These are phyloP conservation scores for Heloderma charlesbogerti DNA, from an alignment of 2,113 vertebrate genomes.

Conservation along the genomic window DNA sequence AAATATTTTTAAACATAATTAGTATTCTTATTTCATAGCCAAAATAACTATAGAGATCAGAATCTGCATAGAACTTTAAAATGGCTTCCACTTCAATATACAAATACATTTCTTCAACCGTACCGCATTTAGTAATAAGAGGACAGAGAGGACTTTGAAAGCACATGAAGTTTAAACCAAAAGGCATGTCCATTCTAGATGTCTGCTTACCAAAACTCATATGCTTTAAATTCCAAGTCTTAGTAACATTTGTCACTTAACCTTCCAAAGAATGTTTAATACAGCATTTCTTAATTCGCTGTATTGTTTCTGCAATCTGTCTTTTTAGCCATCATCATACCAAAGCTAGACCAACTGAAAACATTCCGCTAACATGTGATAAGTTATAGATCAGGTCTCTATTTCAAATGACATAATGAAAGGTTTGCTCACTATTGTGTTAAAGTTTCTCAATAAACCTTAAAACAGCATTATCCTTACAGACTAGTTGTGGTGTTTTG, in stretches of 20 bases:
- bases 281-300: neutral
- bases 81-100: neutral
- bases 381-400: constrained; percentile 2
- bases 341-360: constrained; percentile 5
- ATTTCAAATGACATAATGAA: constrained; percentile 11
- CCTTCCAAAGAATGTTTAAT: neutral
- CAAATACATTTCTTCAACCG: neutral
- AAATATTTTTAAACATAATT: neutral
- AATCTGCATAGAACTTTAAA: neutral
- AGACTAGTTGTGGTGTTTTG: neutral
- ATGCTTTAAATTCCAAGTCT: neutral
- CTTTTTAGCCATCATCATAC: neutral
- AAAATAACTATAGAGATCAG: neutral
- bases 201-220: neutral
- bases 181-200: neutral
- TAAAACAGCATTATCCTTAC: constrained; percentile 19
- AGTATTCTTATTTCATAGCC: neutral
- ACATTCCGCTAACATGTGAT: neutral
- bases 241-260: neutral
- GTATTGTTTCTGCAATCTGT: neutral
- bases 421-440: constrained; percentile 12
- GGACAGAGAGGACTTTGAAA: neutral
- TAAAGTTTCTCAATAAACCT: constrained; percentile 38
- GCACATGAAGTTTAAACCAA: neutral
- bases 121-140: neutral